Evolutionary conservation across 35 echinoderm and acorn worm genomes (phyloP).

Genomic region (Stichopus chloronotus): DNA sequence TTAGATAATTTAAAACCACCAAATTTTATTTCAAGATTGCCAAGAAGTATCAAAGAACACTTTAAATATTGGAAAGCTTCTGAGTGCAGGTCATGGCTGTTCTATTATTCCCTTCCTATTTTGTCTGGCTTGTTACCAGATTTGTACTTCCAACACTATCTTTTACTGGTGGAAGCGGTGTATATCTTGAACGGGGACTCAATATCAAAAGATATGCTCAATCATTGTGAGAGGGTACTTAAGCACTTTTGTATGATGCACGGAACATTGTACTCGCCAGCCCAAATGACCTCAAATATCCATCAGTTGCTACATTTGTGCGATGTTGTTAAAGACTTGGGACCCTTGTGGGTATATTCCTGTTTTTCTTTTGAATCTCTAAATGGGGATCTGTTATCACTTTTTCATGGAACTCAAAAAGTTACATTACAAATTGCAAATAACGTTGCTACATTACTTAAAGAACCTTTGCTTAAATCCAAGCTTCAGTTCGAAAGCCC

Average conservation of each 20-base stretch:
- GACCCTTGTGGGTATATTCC: conserved; percentile 4
- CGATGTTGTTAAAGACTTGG: conserved; percentile 26
- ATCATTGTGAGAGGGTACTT: conserved; percentile 10
- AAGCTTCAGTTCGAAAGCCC: no score
- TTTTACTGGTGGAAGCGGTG: conserved; percentile 34
- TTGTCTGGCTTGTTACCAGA: conserved; percentile 25
- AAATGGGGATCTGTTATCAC: neutral
- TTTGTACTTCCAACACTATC: conserved; percentile 49
- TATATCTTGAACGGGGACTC: neutral
- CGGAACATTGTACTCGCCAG: neutral
- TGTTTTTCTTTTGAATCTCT: conserved; percentile 26
- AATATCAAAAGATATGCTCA: neutral
- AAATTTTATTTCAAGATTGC: conserved; percentile 51
- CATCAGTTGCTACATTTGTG: conserved; percentile 4
- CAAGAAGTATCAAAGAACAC: conserved; percentile 37
- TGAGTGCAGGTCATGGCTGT: conserved; percentile 52
- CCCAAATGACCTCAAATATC: conserved; percentile 8
- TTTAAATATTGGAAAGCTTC: conserved; percentile 61
- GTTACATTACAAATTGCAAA: conserved; percentile 22
- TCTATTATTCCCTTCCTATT: conserved; percentile 59
- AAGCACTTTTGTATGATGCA: neutral
- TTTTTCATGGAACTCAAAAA: conserved; percentile 47
- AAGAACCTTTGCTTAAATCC: neutral
- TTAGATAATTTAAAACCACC: conserved; percentile 50
- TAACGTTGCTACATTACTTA: conserved; percentile 19